These are phyloP conservation scores for Trypoxylon attenuatum DNA, from an alignment of 2,888 invertebrate genomes.

Conservation along the genomic window DNA sequence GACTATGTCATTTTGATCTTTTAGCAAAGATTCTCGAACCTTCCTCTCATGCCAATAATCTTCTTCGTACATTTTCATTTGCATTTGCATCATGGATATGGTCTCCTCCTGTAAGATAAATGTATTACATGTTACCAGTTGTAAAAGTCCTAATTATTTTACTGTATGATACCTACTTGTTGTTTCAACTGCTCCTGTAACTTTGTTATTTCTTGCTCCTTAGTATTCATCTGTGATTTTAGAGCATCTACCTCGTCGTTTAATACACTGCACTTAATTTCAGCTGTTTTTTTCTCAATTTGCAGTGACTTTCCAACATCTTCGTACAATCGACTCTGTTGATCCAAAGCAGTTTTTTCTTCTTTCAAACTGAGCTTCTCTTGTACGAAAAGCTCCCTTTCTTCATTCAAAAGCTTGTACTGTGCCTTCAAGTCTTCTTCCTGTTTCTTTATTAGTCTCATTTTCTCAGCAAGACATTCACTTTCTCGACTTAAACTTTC, in stretches of 20 bases:
- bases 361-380: slow-evolving; percentile 48
- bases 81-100: slow-evolving; percentile 7
- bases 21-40: slow-evolving; percentile 13
- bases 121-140: not conserved
- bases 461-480: slow-evolving; percentile 30
- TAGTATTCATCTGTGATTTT: slow-evolving; percentile 22
- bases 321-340: slow-evolving; percentile 59
- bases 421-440: slow-evolving; percentile 36
- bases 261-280: slow-evolving; percentile 34
- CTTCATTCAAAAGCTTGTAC: slow-evolving; percentile 24
- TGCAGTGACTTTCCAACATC: slow-evolving; percentile 46
- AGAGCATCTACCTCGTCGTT: slow-evolving; percentile 15
- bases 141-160: not conserved
- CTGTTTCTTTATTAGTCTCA: slow-evolving; percentile 36
- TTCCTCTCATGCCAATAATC: slow-evolving; percentile 27
- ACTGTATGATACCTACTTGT: slow-evolving; percentile 16
- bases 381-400: slow-evolving; percentile 42
- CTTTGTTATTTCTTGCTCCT: slow-evolving; percentile 28
- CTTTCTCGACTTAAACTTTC: slow-evolving; percentile 31
- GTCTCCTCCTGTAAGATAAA: slow-evolving; percentile 17
- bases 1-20: slow-evolving; percentile 12
- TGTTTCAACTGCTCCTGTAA: slow-evolving; percentile 17
- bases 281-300: slow-evolving; percentile 39
- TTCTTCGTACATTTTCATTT: slow-evolving; percentile 29
- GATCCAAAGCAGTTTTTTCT: slow-evolving; percentile 58